Evolutionary conservation across 2,888 invertebrate species (phyloP).

Genomic region (Brachyopa scutellaris): DNA sequence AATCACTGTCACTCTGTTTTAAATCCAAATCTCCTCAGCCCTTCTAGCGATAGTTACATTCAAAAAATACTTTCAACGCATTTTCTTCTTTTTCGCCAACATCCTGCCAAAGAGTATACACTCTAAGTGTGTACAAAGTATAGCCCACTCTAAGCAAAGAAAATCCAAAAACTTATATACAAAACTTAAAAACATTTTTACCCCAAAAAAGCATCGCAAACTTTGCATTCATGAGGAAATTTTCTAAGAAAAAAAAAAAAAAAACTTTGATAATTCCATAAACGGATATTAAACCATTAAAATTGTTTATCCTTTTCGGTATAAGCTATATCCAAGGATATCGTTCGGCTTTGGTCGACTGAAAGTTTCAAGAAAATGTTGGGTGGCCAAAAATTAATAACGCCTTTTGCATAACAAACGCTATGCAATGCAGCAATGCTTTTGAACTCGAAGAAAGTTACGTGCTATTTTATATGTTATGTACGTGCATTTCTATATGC

Average conservation of each 20-base stretch:
- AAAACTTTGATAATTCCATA: slow-evolving; percentile 56
- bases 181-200: too few relatives aligned
- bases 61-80: too few relatives aligned
- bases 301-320: slow-evolving; percentile 58
- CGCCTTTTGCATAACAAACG: slow-evolving; percentile 15
- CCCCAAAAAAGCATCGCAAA: slow-evolving; percentile 32
- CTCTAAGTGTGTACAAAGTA: not conserved
- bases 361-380: slow-evolving; percentile 35
- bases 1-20: too few relatives aligned
- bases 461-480: too few relatives aligned
- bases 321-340: slow-evolving; percentile 2
- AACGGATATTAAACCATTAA: slow-evolving; percentile 71
- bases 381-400: slow-evolving; percentile 52
- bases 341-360: not conserved
- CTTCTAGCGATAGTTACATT: too few relatives aligned
- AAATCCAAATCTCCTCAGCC: too few relatives aligned
- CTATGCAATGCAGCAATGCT: not conserved
- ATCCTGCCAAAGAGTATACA: too few relatives aligned
- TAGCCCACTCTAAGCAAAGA: slow-evolving; percentile 50
- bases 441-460: slow-evolving; percentile 26
- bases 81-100: too few relatives aligned
- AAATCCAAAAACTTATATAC: slow-evolving; percentile 42
- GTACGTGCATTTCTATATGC: not conserved
- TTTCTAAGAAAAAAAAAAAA: too few relatives aligned
- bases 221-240: slow-evolving; percentile 35